Conservation (phyloP, 2,797 vertebrate genomes). For the Pseudopleuronectes americanus region DNA sequence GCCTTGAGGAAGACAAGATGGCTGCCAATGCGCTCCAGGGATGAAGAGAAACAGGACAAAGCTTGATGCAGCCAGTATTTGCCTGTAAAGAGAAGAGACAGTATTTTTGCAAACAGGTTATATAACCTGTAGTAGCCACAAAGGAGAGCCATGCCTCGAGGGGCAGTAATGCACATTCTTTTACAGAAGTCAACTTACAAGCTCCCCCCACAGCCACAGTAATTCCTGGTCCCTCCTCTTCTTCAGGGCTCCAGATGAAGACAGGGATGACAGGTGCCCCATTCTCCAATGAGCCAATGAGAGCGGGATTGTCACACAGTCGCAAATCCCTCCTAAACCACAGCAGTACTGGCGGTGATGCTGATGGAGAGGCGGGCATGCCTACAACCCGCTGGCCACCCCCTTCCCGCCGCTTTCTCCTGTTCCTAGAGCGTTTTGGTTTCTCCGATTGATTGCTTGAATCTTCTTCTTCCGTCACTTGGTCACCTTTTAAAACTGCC, state of each 20-base stretch:
- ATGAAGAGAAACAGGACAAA: conserved; percentile 66
- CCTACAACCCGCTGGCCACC: conserved; percentile 62
- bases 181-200: conserved; percentile 55
- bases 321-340: conserved; percentile 82
- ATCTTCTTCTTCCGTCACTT: conserved; percentile 13
- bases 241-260: conserved; percentile 80
- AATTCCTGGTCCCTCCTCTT: conserved; percentile 79
- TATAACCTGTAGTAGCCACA: neutral
- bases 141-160: neutral
- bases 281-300: conserved; percentile 71
- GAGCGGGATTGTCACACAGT: conserved; percentile 82
- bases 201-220: conserved; percentile 80
- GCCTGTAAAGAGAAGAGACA: conserved; percentile 51
- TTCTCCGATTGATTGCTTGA: conserved; percentile 43
- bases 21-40: conserved; percentile 77
- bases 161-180: neutral
- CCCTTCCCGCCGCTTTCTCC: conserved; percentile 63
- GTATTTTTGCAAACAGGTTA: neutral
- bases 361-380: conserved; percentile 52
- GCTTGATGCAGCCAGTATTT: conserved; percentile 85
- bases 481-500: neutral
- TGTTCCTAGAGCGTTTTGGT: conserved; percentile 62
- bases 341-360: conserved; percentile 66
- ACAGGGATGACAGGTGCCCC: conserved; percentile 79
- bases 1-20: conserved; percentile 67